Evolutionary conservation across 2,888 invertebrate species (phyloP).

Genomic region (Luffia ferchaultella): DNA sequence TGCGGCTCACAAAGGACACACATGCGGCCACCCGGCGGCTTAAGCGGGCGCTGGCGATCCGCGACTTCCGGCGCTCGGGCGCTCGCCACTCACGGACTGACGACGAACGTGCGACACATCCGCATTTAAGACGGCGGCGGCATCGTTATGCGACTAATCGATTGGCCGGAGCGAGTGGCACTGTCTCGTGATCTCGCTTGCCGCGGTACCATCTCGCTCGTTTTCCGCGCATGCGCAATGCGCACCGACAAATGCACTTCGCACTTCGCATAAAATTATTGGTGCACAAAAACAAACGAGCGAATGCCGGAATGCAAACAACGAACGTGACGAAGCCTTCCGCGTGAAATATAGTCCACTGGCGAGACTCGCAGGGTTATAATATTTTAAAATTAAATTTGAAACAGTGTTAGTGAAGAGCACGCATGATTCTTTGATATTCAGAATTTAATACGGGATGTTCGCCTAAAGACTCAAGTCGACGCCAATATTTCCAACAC

Average conservation of each 20-base stretch:
- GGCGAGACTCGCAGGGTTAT: too few species aligned
- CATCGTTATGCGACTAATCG: constrained; percentile 68
- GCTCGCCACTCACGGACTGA: constrained; percentile 56
- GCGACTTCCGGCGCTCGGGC: constrained; percentile 18
- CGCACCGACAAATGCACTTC: neutral
- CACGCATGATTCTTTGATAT: too few species aligned
- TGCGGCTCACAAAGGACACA: constrained; percentile 30
- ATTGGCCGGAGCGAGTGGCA: constrained; percentile 60
- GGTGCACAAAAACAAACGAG: neutral
- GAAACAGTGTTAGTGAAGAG: too few species aligned
- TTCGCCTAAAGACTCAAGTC: neutral
- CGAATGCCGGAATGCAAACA: neutral
- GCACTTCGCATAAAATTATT: neutral
- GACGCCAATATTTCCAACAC: neutral
- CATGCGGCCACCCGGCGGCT: constrained; percentile 20
- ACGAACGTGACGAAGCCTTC: neutral
- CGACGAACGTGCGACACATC: constrained; percentile 61
- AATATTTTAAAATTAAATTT: too few species aligned
- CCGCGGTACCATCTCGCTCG: constrained; percentile 33
- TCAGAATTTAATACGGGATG: neutral
- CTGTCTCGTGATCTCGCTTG: constrained; percentile 42
- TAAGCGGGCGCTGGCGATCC: constrained; percentile 31
- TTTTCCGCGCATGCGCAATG: constrained; percentile 43
- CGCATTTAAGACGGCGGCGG: constrained; percentile 67
- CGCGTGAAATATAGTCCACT: neutral